Base-by-base conservation (phyloP, 1,140 invertebrate genomes). In the Hycleus phaleratus region DNA sequence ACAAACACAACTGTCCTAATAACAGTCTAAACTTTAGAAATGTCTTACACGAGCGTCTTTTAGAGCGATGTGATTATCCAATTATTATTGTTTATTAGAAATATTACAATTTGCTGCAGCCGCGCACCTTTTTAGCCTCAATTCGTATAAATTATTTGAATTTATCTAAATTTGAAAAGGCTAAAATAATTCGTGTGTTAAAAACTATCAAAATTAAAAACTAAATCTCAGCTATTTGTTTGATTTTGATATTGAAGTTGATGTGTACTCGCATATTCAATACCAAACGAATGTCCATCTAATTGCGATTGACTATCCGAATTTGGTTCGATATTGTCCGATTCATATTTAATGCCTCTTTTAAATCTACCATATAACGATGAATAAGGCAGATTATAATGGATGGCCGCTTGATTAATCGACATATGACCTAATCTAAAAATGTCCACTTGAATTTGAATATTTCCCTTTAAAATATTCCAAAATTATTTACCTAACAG, bases 341-440 rank as follows among this genome's bases (percentile, higher is more conserved):
- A 69, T 46, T 77, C 76, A 47, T 75, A 77, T 65, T 77, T 77
- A 18, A 71, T 87, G 66, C 86, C 87, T 12, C 89, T 78, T 71
- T 93, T 93, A 73, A 93, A 91, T 40, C 91, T 81, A 1, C 90
- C 90, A 68, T 93, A 93, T 9, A 93, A 74, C 10, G 90, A 93
- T 25, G 89, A 92, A 72, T 93, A 93, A 25, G 91, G 91, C 64
- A 93, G 76, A 75, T 93, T 93, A 71, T 86, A 93, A 69, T 93
- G 90, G 61, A 93, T 93, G n/a, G 90, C 89, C 47, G 91, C 91
- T 76, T 93, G 90, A 75, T 93, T 94, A 66, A 94, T 93, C 59
- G 88, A 91, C 90, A 94, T 92, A 67, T 91, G 89, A 18, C 90
- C 90, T 59, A 90, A 79, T 66, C 90, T 89, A 71, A n/a, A 77